A percentile compares a stretch with the other conserved stretches of the same genome.
Conservation (phyloP, 2,113 vertebrate species). For the Bufo bufo region DNA sequence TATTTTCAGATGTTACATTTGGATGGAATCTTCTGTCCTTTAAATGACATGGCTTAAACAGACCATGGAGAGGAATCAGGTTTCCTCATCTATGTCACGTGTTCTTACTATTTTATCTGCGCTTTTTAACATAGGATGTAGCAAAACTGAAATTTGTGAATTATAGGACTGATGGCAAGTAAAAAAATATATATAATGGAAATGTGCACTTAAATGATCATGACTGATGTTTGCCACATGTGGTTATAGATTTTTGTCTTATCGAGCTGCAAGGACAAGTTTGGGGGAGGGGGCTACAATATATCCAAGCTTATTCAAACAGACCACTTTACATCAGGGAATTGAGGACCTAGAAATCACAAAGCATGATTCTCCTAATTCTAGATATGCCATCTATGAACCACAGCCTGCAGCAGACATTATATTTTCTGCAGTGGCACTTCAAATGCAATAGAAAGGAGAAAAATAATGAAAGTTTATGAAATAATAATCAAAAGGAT, state of each 20-base stretch:
- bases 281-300: not conserved
- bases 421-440: too few relatives aligned
- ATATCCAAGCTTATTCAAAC: not conserved
- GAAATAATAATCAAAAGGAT: too few relatives aligned
- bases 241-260: not conserved
- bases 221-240: not conserved
- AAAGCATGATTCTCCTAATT: too few relatives aligned
- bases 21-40: conserved; percentile 18
- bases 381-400: too few relatives aligned
- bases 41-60: conserved; percentile 16
- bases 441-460: too few relatives aligned
- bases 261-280: not conserved
- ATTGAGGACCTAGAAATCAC: too few relatives aligned
- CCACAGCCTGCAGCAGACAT: too few relatives aligned
- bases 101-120: not conserved
- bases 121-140: not conserved
- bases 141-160: not conserved
- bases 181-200: not conserved
- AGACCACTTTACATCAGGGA: not conserved
- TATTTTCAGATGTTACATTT: conserved; percentile 35
- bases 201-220: not conserved
- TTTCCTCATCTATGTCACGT: conserved; percentile 9
- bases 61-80: not conserved
- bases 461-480: too few relatives aligned
- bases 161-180: not conserved